A percentile compares a stretch with the other conserved stretches of the same genome.
Conservation (phyloP, 2,113 vertebrate species). For the Bostrychus sinensis region DNA sequence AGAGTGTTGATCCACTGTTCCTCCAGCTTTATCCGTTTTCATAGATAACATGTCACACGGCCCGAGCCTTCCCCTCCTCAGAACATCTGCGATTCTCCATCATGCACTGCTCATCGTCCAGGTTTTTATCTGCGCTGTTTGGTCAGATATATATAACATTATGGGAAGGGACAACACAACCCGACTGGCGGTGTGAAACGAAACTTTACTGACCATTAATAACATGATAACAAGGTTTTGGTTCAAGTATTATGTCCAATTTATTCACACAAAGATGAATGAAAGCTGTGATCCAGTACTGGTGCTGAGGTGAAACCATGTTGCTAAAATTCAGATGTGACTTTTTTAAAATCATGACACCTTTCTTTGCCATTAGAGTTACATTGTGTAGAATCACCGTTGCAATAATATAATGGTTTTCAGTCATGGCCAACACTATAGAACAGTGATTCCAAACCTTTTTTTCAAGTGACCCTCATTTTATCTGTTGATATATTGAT, state of each 20-base stretch:
- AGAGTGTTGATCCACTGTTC: slow-evolving; percentile 65
- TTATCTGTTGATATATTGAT: no score
- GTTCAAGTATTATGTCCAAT: background rate
- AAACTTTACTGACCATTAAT: background rate
- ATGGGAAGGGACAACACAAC: slow-evolving; percentile 6
- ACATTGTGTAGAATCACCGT: no score
- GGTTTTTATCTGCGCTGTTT: slow-evolving; percentile 52
- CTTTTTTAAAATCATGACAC: no score
- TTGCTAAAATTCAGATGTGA: no score
- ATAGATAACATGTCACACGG: slow-evolving; percentile 68
- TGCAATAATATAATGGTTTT: no score
- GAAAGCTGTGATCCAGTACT: no score
- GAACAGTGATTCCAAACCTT: no score
- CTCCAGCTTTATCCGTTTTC: slow-evolving; percentile 69
- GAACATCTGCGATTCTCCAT: slow-evolving; percentile 72
- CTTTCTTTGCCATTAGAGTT: no score
- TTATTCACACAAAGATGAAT: background rate
- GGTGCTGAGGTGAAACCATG: no score
- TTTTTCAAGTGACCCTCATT: no score
- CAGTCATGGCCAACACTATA: no score
- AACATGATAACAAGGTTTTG: background rate
- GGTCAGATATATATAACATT: slow-evolving; percentile 44
- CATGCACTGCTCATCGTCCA: slow-evolving; percentile 58
- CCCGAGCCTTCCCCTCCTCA: slow-evolving; percentile 50
- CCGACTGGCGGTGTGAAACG: no score